phyloP scores from a whole-genome alignment of 2,888 invertebrate species.

The Nephrocerus scutellatus region DNA sequence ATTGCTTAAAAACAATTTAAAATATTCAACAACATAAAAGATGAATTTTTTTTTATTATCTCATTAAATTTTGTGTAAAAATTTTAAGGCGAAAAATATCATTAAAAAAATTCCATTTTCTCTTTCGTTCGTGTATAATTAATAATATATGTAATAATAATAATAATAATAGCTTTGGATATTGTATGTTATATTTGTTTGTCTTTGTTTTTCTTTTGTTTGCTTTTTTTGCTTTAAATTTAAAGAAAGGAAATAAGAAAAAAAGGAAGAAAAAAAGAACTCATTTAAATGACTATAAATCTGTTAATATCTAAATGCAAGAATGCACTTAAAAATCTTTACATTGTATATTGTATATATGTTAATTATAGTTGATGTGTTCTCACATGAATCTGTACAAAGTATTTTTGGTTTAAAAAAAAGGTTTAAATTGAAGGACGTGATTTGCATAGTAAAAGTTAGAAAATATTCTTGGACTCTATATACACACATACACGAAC shows the following conservation, averaged over 20 bases:
- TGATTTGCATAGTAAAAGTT: too few relatives aligned
- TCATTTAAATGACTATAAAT: constrained; percentile 1
- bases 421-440: too few relatives aligned
- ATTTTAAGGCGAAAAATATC: constrained; percentile 43
- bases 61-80: constrained; percentile 24
- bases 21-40: constrained; percentile 11
- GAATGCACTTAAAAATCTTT: too few relatives aligned
- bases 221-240: constrained; percentile 10
- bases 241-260: constrained; percentile 34
- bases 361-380: too few relatives aligned
- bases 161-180: constrained; percentile 1
- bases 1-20: constrained; percentile 11
- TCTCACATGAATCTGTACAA: too few relatives aligned
- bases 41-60: constrained; percentile 10
- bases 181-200: constrained; percentile 12
- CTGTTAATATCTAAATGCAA: constrained; percentile 4
- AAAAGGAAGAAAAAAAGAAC: constrained; percentile 46
- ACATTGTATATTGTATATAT: too few relatives aligned
- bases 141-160: too few relatives aligned
- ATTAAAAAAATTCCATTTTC: constrained; percentile 41
- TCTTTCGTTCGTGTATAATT: background rate
- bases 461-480: too few relatives aligned
- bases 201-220: constrained; percentile 10
- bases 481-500: too few relatives aligned
- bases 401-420: too few relatives aligned